phyloP scores from a whole-genome alignment of 2,113 vertebrate species.

The Anarrhichthys ocellatus region DNA sequence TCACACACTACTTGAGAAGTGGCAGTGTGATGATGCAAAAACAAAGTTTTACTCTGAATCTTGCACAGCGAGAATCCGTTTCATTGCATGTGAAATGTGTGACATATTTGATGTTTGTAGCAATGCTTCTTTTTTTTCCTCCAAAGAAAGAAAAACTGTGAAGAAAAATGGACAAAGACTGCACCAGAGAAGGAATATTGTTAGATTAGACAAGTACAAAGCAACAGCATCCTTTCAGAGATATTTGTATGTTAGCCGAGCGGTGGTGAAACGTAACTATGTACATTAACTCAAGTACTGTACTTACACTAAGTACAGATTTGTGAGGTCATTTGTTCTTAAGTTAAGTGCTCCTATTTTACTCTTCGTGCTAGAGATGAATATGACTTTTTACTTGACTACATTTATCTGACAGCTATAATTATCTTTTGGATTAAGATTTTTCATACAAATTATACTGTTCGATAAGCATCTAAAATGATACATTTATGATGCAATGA shows the following conservation, averaged over 20 bases:
- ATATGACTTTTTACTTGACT: background rate
- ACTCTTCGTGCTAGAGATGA: background rate
- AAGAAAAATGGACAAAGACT: background rate
- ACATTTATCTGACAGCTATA: background rate
- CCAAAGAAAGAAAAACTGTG: background rate
- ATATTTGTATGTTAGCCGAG: background rate
- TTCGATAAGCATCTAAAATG: background rate
- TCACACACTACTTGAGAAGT: background rate
- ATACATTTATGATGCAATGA: background rate
- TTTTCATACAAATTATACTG: background rate
- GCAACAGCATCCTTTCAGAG: background rate
- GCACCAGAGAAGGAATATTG: background rate
- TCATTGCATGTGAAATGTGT: background rate
- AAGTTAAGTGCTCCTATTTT: background rate
- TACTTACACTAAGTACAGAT: background rate
- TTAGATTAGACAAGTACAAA: background rate
- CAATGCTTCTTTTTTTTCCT: background rate
- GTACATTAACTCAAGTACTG: background rate
- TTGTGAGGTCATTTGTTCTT: background rate
- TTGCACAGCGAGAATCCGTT: background rate
- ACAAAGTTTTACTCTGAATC: background rate
- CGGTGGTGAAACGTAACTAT: background rate
- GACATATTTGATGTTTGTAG: background rate
- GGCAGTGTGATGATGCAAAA: background rate
- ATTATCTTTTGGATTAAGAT: background rate